Percentiles rank a stretch among this genome's conserved stretches.
Evolutionary conservation across 1,140 invertebrate species (phyloP).

Genomic region (Pristionchus pacificus): DNA sequence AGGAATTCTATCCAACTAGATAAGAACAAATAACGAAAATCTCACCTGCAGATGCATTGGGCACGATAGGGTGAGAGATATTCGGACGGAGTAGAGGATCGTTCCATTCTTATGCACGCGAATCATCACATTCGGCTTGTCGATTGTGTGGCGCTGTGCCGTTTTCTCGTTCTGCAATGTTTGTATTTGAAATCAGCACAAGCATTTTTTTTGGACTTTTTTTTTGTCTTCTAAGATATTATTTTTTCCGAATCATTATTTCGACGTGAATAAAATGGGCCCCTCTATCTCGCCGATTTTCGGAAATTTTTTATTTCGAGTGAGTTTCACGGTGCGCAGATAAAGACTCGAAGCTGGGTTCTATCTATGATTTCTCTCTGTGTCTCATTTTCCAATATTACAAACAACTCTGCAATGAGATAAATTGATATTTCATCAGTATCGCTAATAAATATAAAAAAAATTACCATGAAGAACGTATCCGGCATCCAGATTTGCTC

Average conservation of each 20-base stretch:
- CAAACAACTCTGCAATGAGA: too few relatives aligned
- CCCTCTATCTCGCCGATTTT: too few relatives aligned
- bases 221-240: conserved; percentile 2
- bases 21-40: not conserved
- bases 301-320: too few relatives aligned
- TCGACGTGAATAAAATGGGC: too few relatives aligned
- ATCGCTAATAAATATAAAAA: too few relatives aligned
- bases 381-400: too few relatives aligned
- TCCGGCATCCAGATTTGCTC: conserved; percentile 58
- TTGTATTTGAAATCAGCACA: conserved; percentile 9
- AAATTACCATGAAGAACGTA: conserved; percentile 50
- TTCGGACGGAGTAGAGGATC: conserved; percentile 88
- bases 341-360: too few relatives aligned
- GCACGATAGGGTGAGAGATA: conserved; percentile 73
- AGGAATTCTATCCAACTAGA: too few relatives aligned
- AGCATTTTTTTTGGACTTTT: not conserved
- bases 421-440: too few relatives aligned
- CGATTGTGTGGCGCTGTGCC: conserved; percentile 89
- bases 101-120: conserved; percentile 88
- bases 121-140: conserved; percentile 71
- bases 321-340: too few relatives aligned
- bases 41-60: conserved; percentile 69
- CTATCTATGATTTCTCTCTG: too few relatives aligned
- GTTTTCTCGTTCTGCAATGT: conserved; percentile 90
- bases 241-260: not conserved